These are phyloP conservation scores for Emmelina monodactyla DNA, from an alignment of 2,888 invertebrate species.

Conservation along the genomic window DNA sequence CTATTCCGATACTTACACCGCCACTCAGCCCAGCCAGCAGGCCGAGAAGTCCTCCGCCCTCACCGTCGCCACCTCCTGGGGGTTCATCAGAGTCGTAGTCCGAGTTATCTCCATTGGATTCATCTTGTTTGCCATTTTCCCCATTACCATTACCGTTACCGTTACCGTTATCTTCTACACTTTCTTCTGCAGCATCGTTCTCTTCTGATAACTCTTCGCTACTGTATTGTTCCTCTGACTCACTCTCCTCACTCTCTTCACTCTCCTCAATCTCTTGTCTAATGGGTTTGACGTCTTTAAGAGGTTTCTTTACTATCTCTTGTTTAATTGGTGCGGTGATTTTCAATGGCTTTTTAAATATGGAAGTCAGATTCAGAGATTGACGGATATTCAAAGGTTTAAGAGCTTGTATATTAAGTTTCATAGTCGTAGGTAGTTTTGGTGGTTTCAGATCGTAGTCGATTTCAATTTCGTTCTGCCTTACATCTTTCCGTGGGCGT, in stretches of 20 bases:
- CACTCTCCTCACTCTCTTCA: conserved; percentile 15
- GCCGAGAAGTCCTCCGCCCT: conserved; percentile 54
- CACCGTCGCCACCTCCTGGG: conserved; percentile 44
- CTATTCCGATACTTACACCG: conserved; percentile 32
- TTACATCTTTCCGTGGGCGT: conserved; percentile 25
- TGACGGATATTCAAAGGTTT: too few species aligned
- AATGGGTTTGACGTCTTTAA: too few species aligned
- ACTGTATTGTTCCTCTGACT: conserved; percentile 17
- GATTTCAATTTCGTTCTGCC: conserved; percentile 33
- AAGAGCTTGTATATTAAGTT: too few species aligned
- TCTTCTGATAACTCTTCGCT: conserved; percentile 18
- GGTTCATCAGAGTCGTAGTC: conserved; percentile 47
- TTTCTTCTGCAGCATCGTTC: conserved; percentile 27
- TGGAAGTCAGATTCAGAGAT: too few species aligned
- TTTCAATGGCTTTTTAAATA: too few species aligned
- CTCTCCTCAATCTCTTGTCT: conserved; percentile 29
- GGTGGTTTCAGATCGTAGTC: conserved; percentile 29
- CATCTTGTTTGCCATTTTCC: conserved; percentile 1
- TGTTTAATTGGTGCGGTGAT: too few species aligned
- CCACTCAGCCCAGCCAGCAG: conserved; percentile 52
- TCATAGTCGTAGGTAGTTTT: too few species aligned
- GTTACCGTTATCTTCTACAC: conserved; percentile 19
- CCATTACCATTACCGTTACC: too few species aligned
- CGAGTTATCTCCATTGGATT: conserved; percentile 17
- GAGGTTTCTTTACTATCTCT: too few species aligned